Conservation (phyloP, 1,140 invertebrate genomes). For the Anastrepha ludens region DNA sequence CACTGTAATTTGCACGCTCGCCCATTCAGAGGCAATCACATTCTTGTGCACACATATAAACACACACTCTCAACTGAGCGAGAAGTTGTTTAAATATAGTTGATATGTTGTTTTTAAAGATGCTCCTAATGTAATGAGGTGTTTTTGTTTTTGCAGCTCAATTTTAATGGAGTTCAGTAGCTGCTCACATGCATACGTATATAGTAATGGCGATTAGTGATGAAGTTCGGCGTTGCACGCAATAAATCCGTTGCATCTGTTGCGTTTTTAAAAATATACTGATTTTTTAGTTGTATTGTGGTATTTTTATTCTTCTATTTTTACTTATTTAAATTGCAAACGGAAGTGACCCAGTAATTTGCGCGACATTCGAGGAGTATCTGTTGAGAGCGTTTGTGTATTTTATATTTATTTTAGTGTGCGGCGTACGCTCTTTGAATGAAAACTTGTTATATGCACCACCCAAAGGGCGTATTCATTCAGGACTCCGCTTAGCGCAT, state of each 20-base stretch:
- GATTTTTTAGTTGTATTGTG: not conserved
- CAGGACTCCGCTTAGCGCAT: too few species aligned
- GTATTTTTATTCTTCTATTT: not conserved
- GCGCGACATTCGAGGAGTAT: not conserved
- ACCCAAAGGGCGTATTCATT: too few species aligned
- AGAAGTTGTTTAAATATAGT: not conserved
- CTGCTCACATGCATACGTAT: not conserved
- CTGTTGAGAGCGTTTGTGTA: not conserved
- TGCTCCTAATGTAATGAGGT: constrained; percentile 21
- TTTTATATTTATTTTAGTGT: not conserved
- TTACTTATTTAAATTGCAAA: constrained; percentile 32
- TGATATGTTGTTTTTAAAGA: not conserved
- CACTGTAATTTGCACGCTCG: constrained; percentile 39
- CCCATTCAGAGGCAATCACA: not conserved
- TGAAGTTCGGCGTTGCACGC: constrained; percentile 16
- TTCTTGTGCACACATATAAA: not conserved
- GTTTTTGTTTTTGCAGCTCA: not conserved
- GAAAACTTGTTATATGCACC: too few species aligned
- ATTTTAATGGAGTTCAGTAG: constrained; percentile 37
- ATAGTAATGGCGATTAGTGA: not conserved
- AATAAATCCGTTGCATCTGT: constrained; percentile 31
- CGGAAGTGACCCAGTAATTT: constrained; percentile 25
- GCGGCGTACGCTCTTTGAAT: too few species aligned
- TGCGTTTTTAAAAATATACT: not conserved
- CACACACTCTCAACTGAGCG: not conserved